Evolutionary conservation across 1,140 invertebrate genomes (phyloP), one percentile per base, ranked within the genome.

Genomic region (Vanessa tameamea): DNA sequence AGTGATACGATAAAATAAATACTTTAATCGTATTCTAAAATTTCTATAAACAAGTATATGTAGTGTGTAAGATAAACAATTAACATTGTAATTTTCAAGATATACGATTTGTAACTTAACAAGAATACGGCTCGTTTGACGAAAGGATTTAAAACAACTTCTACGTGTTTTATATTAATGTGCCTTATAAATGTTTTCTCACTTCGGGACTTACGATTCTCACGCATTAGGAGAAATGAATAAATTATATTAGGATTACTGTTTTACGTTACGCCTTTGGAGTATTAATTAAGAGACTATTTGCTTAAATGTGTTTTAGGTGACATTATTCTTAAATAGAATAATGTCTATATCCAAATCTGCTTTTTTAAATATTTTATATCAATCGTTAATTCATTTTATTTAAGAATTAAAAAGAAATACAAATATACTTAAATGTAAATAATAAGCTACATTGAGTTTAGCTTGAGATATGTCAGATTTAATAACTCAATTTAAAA

Each of bases 161-260:
- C 66, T 75, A 71, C 77, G 80, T 82, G 77, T 80, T 78, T 78
- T 69, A 74, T 79, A 69, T 75, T 80, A 82, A 83, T 82, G 74
- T 80, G 63, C 67, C 74, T 80, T 77, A 80, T 81, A 79, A 79
- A 70, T 16, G n/a, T 23, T 13, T 47, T 48, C 14, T 64, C 66
- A 37, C 43, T 55, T 50, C 47, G 11, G 31, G 47, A 73, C 43
- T 50, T 73, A 73, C 59, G 63, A 69, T 69, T 64, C 23, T 67
- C 68, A 65, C 72, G 73, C 72, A 79, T 77, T 76, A 79, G 15
- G 69, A 51, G 68, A 71, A 64, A 72, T 82, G 75, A 78, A 81
- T 81, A 82, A 82, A 78, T 78, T 76, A 79, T 76, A 67, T 23
- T 71, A 76, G 23, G 31, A 7, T 37, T 31, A 8, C 5, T 9